phyloP scores from a whole-genome alignment of 2,888 invertebrate genomes.

The Plagiodera versicolora region DNA sequence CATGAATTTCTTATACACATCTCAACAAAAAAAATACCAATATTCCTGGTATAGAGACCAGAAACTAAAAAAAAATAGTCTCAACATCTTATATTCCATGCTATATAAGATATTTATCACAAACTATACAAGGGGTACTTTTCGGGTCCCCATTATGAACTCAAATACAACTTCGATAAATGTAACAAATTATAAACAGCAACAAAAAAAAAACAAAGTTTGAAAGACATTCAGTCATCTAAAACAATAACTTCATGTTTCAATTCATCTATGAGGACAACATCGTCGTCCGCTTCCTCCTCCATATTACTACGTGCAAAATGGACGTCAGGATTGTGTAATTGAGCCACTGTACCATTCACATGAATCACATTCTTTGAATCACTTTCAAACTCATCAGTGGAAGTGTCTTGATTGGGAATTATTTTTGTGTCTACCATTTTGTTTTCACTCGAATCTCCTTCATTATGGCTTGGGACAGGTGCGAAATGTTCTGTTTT shows the following conservation, averaged over 20 bases:
- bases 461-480: neutral
- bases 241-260: conserved; percentile 44
- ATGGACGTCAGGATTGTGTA: conserved; percentile 17
- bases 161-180: neutral
- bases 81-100: neutral
- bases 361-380: conserved; percentile 13
- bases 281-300: conserved; percentile 41
- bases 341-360: conserved; percentile 22
- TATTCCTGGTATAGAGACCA: no score
- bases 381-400: conserved; percentile 7
- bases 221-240: conserved; percentile 39
- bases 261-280: conserved; percentile 37
- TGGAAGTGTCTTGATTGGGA: neutral
- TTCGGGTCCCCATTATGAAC: neutral
- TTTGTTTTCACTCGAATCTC: neutral
- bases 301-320: conserved; percentile 9
- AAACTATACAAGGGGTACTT: neutral
- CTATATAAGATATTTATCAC: neutral
- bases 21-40: no score
- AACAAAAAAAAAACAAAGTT: neutral
- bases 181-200: conserved; percentile 18
- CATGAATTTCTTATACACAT: no score
- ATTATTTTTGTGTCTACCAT: neutral
- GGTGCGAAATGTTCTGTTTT: neutral
- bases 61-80: neutral